Conservation (phyloP, 2,888 invertebrate genomes). For the Apamea monoglypha region DNA sequence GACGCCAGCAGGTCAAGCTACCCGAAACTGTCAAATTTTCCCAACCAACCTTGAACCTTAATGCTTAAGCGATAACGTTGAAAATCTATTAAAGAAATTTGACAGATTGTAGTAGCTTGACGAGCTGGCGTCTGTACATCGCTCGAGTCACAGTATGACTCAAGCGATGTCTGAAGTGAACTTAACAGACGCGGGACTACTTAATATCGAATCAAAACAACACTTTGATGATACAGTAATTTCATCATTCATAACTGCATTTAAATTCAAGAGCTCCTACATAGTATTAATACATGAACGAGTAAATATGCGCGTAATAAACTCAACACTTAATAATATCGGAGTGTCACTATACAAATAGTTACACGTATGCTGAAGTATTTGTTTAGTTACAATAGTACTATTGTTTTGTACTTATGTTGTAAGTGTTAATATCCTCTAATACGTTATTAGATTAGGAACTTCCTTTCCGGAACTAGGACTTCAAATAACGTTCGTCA, state of each 20-base stretch:
- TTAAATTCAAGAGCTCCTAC: conserved; percentile 15
- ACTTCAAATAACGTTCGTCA: conserved; percentile 9
- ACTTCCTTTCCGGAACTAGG: conserved; percentile 46
- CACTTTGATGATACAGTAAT: not conserved
- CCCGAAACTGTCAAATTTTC: no score
- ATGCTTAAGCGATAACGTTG: no score
- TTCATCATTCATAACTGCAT: conserved; percentile 10
- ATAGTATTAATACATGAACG: conserved; percentile 15
- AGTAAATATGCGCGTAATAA: conserved; percentile 25
- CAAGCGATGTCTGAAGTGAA: not conserved
- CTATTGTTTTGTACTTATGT: conserved; percentile 21
- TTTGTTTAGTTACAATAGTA: conserved; percentile 27
- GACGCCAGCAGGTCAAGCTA: no score
- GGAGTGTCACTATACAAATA: conserved; percentile 36
- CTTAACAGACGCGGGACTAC: no score
- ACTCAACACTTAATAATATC: conserved; percentile 32
- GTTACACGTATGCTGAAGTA: conserved; percentile 16
- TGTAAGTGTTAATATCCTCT: conserved; percentile 48
- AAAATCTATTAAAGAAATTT: no score
- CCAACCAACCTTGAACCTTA: no score
- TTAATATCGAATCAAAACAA: not conserved
- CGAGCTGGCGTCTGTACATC: no score
- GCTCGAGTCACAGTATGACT: not conserved
- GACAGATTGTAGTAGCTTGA: no score
- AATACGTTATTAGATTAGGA: conserved; percentile 30